Evolutionary conservation across 2,797 vertebrate species (phyloP).

Genomic region (Sebastes matsubarae): DNA sequence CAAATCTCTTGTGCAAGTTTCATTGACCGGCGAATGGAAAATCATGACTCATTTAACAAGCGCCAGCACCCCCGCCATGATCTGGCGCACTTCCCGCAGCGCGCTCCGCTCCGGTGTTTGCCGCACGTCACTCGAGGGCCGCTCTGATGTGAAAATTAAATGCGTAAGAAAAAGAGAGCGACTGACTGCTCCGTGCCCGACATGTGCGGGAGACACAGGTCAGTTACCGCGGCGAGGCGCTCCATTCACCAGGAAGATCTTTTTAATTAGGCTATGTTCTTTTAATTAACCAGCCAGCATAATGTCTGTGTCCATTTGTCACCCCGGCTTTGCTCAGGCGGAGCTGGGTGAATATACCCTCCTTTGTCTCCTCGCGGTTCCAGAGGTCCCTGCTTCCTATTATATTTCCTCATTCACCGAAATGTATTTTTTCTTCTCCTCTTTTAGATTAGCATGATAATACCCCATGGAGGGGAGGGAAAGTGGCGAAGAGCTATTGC

Average conservation of each 20-base stretch:
- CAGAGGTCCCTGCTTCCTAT: conserved; percentile 55
- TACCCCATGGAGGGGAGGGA: conserved; percentile 51
- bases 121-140: conserved; percentile 9
- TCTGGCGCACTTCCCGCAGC: conserved; percentile 14
- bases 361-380: conserved; percentile 62
- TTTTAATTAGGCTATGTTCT: conserved; percentile 75
- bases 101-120: conserved; percentile 2
- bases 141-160: conserved; percentile 58
- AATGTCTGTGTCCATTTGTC: conserved; percentile 73
- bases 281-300: conserved; percentile 79
- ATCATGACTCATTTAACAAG: conserved; percentile 40
- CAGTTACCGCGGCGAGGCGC: conserved; percentile 30
- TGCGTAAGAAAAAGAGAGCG: conserved; percentile 1
- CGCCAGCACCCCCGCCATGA: conserved; percentile 12
- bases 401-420: conserved; percentile 66
- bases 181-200: conserved; percentile 21
- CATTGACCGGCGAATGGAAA: conserved; percentile 39
- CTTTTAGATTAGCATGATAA: conserved; percentile 82
- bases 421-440: conserved; percentile 53
- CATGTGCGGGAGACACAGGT: conserved; percentile 59
- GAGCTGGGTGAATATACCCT: conserved; percentile 37
- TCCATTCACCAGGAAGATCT: conserved; percentile 61
- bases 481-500: conserved; percentile 45
- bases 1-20: conserved; percentile 28
- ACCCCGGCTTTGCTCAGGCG: conserved; percentile 33